Base-by-base conservation (phyloP, 2,113 vertebrate species). In the Propithecus coquereli region DNA sequence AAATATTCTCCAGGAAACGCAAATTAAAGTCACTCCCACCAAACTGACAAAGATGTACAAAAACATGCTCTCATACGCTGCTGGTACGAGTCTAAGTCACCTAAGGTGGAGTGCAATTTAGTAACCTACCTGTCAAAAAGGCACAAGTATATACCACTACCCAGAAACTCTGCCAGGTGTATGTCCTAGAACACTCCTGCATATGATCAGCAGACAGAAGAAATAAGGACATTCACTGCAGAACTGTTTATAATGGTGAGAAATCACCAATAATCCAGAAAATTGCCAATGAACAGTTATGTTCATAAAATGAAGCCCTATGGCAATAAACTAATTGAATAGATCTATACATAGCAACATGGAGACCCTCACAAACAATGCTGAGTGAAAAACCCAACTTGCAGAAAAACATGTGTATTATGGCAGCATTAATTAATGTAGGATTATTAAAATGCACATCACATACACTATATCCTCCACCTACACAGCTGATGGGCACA, bases 31-130 rank as follows among this genome's bases (percentile, higher is more conserved):
- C 68, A 76, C 4, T 66, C 50, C 10, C 71, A 61, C 27, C 34
- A 63, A 61, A 79, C 47, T 16, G 50, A 43, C 50, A 32, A 57
- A 74, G 13, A 79, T 1, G 27, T 3, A 34, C 7, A 85, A 40
- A 76, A n/a, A 11, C 3, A 4, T 34, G 5, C 22, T 52, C 59
- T 27, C 16, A 45, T 5, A 74, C 0, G 5, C 37, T 45, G 22
- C 20, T 13, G 30, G n/a, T 1, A 65, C 25, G 4, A 27, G 25
- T 22, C 27, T 22, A 0, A 37, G 2, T 20, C 20, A 54, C 65
- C 9, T 25, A 45, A 54, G 0, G 3, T 17, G n/a, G 20, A 54
- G 14, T 20, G 10, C 16, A 45, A 8, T 25, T 57, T 2, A 54
- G 30, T 66, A 34, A 50, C 7, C 65, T 57, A 12, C 63, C 20